These are phyloP conservation scores for Heliconius nattereri DNA, from an alignment of 1,140 invertebrate species.

Conservation along the genomic window DNA sequence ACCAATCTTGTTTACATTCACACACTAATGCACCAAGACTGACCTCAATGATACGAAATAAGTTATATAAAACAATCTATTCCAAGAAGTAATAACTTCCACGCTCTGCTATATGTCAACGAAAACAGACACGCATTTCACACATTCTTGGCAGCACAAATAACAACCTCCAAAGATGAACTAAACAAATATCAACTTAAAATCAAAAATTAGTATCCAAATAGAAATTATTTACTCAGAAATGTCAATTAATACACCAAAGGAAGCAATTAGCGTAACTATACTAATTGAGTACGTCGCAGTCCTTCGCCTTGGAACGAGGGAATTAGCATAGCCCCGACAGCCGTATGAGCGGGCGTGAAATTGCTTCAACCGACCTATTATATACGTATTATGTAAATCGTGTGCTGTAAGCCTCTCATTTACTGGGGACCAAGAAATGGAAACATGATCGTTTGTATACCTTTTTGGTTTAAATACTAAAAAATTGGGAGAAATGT, in stretches of 20 bases:
- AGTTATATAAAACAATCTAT: too few species aligned
- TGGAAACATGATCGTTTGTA: background rate
- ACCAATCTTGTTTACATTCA: too few species aligned
- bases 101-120: too few species aligned
- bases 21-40: too few species aligned
- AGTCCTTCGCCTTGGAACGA: conserved; percentile 26
- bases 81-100: too few species aligned
- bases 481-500: background rate
- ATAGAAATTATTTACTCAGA: conserved; percentile 2
- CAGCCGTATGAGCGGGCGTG: conserved; percentile 29
- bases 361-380: conserved; percentile 26
- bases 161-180: background rate
- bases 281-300: conserved; percentile 28
- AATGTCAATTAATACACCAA: conserved; percentile 26
- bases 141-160: too few species aligned
- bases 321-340: conserved; percentile 32
- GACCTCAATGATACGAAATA: too few species aligned
- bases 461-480: background rate
- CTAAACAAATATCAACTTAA: background rate
- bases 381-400: conserved; percentile 18
- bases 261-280: conserved; percentile 25
- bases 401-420: background rate
- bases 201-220: too few species aligned
- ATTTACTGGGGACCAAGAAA: conserved; percentile 1
- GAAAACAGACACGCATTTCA: too few species aligned